These are phyloP conservation scores for Agrypnia vestita DNA, from an alignment of 1,140 invertebrate species.

Conservation along the genomic window DNA sequence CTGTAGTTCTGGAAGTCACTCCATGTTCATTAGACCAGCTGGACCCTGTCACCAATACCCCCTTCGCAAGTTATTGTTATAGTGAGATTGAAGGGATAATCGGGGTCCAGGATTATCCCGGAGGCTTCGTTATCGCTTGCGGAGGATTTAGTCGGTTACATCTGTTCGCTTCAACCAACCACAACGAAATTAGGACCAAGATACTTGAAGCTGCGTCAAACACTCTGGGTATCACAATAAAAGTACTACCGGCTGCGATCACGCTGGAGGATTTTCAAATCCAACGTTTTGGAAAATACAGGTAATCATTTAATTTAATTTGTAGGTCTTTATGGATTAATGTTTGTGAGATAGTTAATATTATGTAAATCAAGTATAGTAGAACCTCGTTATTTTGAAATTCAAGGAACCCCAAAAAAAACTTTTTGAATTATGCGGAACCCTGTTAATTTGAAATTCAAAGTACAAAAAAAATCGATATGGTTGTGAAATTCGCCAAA, in stretches of 20 bases:
- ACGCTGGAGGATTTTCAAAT: constrained; percentile 88
- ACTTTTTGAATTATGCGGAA: too few species aligned
- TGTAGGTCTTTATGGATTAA: too few species aligned
- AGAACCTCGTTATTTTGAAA: too few species aligned
- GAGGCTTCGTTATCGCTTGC: constrained; percentile 91
- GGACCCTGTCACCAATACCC: constrained; percentile 85
- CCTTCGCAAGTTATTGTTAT: constrained; percentile 92
- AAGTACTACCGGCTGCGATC: constrained; percentile 87
- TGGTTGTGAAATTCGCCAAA: too few species aligned
- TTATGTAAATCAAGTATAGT: too few species aligned
- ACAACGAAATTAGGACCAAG: constrained; percentile 90
- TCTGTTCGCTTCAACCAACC: constrained; percentile 88
- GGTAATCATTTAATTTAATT: constrained; percentile 71
- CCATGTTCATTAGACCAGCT: constrained; percentile 92
- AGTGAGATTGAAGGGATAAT: constrained; percentile 88
- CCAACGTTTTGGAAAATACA: constrained; percentile 93
- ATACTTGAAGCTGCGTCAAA: constrained; percentile 86
- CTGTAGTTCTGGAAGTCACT: constrained; percentile 91
- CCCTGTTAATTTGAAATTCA: too few species aligned
- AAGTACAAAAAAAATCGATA: too few species aligned
- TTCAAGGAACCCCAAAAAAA: too few species aligned
- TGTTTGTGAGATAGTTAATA: too few species aligned
- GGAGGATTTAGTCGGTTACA: constrained; percentile 92
- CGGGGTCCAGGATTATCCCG: constrained; percentile 80
- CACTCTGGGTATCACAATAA: constrained; percentile 88